Percentiles rank a stretch among this genome's conserved stretches.
These are phyloP conservation scores for Callionymus lyra DNA, from an alignment of 2,113 vertebrate genomes.

Conservation along the genomic window DNA sequence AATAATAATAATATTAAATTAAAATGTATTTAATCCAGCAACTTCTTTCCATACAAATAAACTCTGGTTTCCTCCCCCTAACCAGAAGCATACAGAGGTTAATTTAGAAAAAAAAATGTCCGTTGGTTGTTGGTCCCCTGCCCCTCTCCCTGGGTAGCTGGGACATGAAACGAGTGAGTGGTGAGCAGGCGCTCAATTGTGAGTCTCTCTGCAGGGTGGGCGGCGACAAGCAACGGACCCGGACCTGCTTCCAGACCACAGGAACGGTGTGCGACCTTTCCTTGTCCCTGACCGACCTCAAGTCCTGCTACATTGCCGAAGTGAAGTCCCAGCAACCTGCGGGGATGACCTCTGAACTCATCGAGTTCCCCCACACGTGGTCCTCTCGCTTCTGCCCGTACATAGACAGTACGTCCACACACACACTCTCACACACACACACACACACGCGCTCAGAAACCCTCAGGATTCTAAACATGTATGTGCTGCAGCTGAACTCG, in stretches of 20 bases:
- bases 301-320: conserved; percentile 64
- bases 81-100: too few relatives aligned
- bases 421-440: too few relatives aligned
- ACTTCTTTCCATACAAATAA: too few relatives aligned
- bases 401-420: conserved; percentile 72
- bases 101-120: too few relatives aligned
- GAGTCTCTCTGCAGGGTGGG: conserved; percentile 40
- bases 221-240: conserved; percentile 42
- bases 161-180: too few relatives aligned
- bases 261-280: conserved; percentile 79
- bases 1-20: too few relatives aligned
- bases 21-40: too few relatives aligned
- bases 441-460: too few relatives aligned
- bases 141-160: too few relatives aligned
- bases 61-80: too few relatives aligned
- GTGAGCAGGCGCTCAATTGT: conserved; percentile 1
- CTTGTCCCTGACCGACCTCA: conserved; percentile 46
- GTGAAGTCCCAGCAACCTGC: conserved; percentile 51
- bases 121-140: too few relatives aligned
- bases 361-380: conserved; percentile 52
- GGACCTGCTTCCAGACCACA: conserved; percentile 55
- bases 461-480: too few relatives aligned
- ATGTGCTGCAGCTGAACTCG: conserved; percentile 69
- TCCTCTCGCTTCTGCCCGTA: conserved; percentile 76
- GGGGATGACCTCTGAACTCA: conserved; percentile 10